These are phyloP conservation scores for Synergus laeviventris DNA, from an alignment of 2,888 invertebrate species.

Conservation along the genomic window DNA sequence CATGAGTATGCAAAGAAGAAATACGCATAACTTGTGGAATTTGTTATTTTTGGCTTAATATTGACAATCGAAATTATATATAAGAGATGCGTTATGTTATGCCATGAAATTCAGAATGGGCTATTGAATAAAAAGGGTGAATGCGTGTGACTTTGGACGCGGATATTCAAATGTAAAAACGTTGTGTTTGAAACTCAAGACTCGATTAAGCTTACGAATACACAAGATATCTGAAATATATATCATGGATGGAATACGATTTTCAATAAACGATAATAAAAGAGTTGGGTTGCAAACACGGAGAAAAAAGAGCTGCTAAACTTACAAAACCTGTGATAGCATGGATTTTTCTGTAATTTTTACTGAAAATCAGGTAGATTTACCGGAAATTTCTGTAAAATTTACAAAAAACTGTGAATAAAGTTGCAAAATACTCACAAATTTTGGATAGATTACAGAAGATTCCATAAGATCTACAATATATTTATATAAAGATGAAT, in stretches of 20 bases:
- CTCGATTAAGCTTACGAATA: neutral
- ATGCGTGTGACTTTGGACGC: neutral
- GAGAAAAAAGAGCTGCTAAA: too few species aligned
- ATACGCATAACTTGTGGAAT: neutral
- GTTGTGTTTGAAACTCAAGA: neutral
- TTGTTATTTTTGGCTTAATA: neutral
- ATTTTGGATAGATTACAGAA: too few species aligned
- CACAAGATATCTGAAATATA: neutral
- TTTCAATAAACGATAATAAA: neutral
- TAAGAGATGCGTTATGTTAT: too few species aligned
- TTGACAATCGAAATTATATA: too few species aligned
- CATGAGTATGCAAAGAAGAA: neutral
- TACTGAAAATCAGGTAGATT: too few species aligned
- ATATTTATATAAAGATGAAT: too few species aligned
- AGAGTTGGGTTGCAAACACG: neutral
- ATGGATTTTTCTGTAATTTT: too few species aligned
- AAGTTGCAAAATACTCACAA: too few species aligned
- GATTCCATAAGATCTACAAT: too few species aligned
- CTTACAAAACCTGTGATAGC: too few species aligned
- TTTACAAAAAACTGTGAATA: too few species aligned
- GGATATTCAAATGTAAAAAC: slow-evolving; percentile 2
- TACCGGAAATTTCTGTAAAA: too few species aligned
- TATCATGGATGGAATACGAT: neutral
- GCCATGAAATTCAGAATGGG: neutral
- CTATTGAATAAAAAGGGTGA: neutral